Base-by-base conservation (phyloP, 2,888 invertebrate genomes). In the Dendrolimus houi region DNA sequence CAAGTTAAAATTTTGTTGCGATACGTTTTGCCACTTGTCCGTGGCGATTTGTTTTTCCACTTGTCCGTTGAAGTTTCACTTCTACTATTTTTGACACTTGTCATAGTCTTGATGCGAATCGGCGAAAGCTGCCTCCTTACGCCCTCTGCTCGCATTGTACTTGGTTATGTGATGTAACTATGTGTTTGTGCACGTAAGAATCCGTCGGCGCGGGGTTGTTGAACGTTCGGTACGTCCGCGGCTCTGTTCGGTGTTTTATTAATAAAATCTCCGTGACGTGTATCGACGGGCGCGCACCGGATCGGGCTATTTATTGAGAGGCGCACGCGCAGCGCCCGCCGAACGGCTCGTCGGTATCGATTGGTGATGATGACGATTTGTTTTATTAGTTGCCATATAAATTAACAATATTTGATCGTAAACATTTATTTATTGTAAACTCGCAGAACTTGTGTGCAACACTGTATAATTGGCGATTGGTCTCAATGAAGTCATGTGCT, bases 191-290 rank as follows among this genome's bases (percentile, higher is more conserved):
- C 73, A 70, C 74, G 75, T 78, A 79, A 74, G 72, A 73, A 70
- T 71, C 74, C 68, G 66, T 66, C 66, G 69, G 68, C 72, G 72
- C 81, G 85, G 81, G 86, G 86, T 85, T 88, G 87, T 83, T 88
- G 87, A 85, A 86, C 87, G 83, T 69, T 75, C 72, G 71, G 68
- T 69, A 72, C 75, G 79, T 69, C 76, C 72, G 52, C 66, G 79
- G 74, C 74, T 74, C 72, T 72, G 79, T 83, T 83, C 79, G 76
- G 77, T 64, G 83, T 84, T 88, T 84, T 89, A 88, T 88, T 88
- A 87, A 88, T 88, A 88, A 87, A 86, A 83, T 82, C 73, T 74
- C 76, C 74, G 82, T 87, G 86, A 87, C 86, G 86, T 80, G 82
- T 83, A 85, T 85, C 83, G 87, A 83, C 77, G 79, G 73, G 72